Percentiles rank a stretch among this genome's conserved stretches.
phyloP scores from a whole-genome alignment of 2,888 invertebrate species.

The Atethmia centrago region DNA sequence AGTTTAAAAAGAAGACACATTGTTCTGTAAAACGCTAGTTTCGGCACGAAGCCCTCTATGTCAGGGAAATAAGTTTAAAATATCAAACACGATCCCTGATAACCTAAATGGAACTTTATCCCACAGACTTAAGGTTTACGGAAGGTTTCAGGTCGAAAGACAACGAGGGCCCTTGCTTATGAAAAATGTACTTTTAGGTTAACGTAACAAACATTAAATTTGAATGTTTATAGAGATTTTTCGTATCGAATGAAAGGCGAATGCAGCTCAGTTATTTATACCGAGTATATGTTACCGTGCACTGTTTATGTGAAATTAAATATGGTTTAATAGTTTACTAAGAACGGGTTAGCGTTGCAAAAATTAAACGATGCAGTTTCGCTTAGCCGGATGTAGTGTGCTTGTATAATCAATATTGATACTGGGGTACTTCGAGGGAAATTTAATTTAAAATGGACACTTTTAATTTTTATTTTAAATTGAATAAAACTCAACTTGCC shows the following conservation, averaged over 20 bases:
- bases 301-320: slow-evolving; percentile 87
- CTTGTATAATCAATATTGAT: slow-evolving; percentile 60
- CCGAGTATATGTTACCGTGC: slow-evolving; percentile 83
- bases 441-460: slow-evolving; percentile 22
- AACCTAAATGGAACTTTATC: slow-evolving; percentile 51
- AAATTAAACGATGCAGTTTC: slow-evolving; percentile 76
- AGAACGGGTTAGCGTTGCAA: slow-evolving; percentile 79
- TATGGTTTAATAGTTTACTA: slow-evolving; percentile 87
- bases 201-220: slow-evolving; percentile 77
- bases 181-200: slow-evolving; percentile 76
- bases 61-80: slow-evolving; percentile 81
- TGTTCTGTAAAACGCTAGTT: slow-evolving; percentile 87
- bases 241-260: slow-evolving; percentile 77
- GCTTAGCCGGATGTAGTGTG: slow-evolving; percentile 58
- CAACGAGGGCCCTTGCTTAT: slow-evolving; percentile 61
- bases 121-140: slow-evolving; percentile 52
- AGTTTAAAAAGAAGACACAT: slow-evolving; percentile 86
- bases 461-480: slow-evolving; percentile 7
- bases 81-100: slow-evolving; percentile 70
- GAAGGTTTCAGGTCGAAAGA: slow-evolving; percentile 54
- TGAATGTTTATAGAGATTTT: slow-evolving; percentile 70
- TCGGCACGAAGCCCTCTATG: slow-evolving; percentile 87
- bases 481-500: neutral
- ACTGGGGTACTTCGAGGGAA: slow-evolving; percentile 31
- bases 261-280: slow-evolving; percentile 79